Conservation (phyloP, 2,888 invertebrate species). For the Drosophila neoperkinsi region DNA sequence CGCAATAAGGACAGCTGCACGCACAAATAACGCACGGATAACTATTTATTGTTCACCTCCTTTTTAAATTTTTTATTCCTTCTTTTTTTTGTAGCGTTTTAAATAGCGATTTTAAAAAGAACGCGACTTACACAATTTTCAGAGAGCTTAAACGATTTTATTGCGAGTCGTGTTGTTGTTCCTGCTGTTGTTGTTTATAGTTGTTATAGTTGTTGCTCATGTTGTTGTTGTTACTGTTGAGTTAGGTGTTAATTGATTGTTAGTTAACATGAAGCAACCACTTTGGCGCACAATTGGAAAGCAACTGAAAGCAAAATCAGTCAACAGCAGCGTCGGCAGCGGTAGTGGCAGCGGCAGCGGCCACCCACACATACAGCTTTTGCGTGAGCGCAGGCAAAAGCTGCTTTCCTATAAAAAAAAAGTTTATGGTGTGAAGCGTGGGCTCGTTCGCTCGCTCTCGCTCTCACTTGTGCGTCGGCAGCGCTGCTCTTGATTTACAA, state of each 20-base stretch:
- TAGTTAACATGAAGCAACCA: conserved; percentile 54
- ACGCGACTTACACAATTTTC: conserved; percentile 48
- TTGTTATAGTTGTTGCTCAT: conserved; percentile 23
- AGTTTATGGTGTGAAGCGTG: conserved; percentile 8
- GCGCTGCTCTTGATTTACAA: conserved; percentile 67
- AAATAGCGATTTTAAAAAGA: conserved; percentile 28
- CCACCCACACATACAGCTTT: conserved; percentile 28
- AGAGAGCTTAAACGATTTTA: conserved; percentile 22
- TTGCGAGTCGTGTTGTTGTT: conserved; percentile 5
- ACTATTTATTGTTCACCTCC: not conserved
- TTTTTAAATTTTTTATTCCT: not conserved
- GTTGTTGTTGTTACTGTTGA: conserved; percentile 27
- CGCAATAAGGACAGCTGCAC: conserved; percentile 18
- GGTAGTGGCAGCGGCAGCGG: conserved; percentile 21
- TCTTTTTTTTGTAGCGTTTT: not conserved
- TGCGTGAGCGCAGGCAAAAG: conserved; percentile 7
- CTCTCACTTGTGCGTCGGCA: conserved; percentile 2
- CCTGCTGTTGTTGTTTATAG: conserved; percentile 8
- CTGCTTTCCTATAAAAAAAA: conserved; percentile 30
- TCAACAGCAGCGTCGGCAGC: conserved; percentile 22
- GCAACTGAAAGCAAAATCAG: conserved; percentile 68
- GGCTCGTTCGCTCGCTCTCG: not conserved
- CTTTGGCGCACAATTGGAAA: conserved; percentile 78
- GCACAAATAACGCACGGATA: conserved; percentile 23
- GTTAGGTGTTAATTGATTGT: conserved; percentile 39